A percentile compares a stretch with the other conserved stretches of the same genome.
phyloP scores from a whole-genome alignment of 2,797 vertebrate genomes.

The Parauchenoglanis punctatus region DNA sequence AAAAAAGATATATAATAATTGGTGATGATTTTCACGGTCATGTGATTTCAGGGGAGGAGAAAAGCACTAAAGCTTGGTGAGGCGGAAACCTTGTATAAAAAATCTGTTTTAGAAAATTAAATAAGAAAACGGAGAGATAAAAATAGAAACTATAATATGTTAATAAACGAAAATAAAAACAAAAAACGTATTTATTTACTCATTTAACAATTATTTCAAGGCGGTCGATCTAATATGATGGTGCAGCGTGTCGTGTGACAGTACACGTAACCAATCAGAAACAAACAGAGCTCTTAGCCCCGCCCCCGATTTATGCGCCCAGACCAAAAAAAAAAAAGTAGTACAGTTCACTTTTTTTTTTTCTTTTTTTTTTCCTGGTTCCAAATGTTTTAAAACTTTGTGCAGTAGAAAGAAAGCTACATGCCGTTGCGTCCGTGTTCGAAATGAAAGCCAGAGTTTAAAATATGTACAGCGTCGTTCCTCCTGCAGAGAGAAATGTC shows the following conservation, averaged over 20 bases:
- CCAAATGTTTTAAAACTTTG: not conserved
- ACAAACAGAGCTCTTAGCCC: not conserved
- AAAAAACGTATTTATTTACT: not conserved
- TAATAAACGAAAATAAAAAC: no score
- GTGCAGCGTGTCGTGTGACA: not conserved
- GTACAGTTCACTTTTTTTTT: not conserved
- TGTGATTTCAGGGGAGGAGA: not conserved
- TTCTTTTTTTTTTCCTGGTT: not conserved
- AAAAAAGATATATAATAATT: no score
- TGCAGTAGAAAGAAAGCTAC: no score
- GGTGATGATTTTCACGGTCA: not conserved
- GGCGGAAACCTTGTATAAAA: not conserved
- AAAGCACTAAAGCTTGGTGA: not conserved
- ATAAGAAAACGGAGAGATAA: not conserved
- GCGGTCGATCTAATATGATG: not conserved
- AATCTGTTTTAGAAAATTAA: not conserved
- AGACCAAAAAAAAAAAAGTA: not conserved
- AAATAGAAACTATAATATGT: not conserved
- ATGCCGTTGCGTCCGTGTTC: not conserved
- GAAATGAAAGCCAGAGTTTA: not conserved
- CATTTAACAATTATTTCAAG: no score
- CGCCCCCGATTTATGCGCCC: not conserved
- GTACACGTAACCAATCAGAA: not conserved
- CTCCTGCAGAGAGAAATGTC: constrained; percentile 24
- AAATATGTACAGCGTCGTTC: not conserved